A percentile compares a stretch with the other conserved stretches of the same genome.
Conservation (phyloP, 1,140 invertebrate species). For the Atta texana region DNA sequence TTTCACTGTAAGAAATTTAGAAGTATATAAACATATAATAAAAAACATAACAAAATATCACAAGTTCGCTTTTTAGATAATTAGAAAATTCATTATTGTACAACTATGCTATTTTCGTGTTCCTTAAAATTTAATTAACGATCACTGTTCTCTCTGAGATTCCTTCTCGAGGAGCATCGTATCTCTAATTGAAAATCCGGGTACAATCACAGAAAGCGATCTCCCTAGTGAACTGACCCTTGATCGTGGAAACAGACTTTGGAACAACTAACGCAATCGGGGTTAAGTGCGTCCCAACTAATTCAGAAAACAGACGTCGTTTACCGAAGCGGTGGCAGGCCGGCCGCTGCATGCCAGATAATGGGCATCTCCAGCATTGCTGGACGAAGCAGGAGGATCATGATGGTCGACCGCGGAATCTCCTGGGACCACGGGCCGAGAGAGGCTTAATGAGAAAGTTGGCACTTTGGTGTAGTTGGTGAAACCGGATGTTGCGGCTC, state of each 20-base stretch:
- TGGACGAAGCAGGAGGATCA: constrained; percentile 14
- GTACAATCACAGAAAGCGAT: constrained; percentile 30
- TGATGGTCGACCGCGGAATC: constrained; percentile 49
- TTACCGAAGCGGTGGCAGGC: constrained; percentile 31
- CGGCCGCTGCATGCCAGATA: constrained; percentile 28
- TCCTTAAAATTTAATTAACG: constrained; percentile 35
- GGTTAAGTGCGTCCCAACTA: constrained; percentile 57
- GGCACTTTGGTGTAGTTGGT: constrained; percentile 50
- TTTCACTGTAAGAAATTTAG: too few relatives aligned
- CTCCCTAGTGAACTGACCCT: constrained; percentile 15
- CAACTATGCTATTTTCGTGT: neutral
- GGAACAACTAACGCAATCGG: constrained; percentile 50
- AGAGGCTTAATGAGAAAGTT: constrained; percentile 65
- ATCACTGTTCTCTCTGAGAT: neutral
- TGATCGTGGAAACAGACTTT: constrained; percentile 31
- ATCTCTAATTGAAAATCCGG: constrained; percentile 47
- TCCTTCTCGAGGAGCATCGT: neutral
- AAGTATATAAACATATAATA: too few relatives aligned
- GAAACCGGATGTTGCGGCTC: constrained; percentile 47
- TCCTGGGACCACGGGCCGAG: constrained; percentile 23
- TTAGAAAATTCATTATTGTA: neutral
- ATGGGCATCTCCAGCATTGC: constrained; percentile 26
- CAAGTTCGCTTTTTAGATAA: neutral
- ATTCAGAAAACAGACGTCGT: constrained; percentile 56
- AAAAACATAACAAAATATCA: neutral